Conservation (phyloP, 1,140 invertebrate species). For the Galleria mellonella region DNA sequence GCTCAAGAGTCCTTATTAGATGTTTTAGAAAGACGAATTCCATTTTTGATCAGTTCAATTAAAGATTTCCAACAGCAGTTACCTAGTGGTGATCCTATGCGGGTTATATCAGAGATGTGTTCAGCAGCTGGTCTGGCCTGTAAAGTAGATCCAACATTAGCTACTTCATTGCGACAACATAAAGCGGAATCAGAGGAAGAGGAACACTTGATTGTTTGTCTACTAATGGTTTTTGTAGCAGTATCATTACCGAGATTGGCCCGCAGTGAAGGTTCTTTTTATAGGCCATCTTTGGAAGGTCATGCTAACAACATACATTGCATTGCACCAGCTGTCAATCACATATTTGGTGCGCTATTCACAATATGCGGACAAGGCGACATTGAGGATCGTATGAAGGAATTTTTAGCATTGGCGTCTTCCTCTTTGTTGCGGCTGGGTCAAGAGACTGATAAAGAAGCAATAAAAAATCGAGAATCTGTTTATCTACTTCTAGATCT, state of each 20-base stretch:
- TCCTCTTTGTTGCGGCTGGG: slow-evolving; percentile 95
- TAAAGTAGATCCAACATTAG: slow-evolving; percentile 96
- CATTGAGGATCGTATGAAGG: slow-evolving; percentile 98
- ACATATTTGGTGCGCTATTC: slow-evolving; percentile 97
- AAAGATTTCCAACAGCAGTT: slow-evolving; percentile 95
- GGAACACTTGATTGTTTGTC: slow-evolving; percentile 95
- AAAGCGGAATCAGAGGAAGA: slow-evolving; percentile 90
- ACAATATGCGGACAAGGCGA: slow-evolving; percentile 96
- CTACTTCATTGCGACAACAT: slow-evolving; percentile 89
- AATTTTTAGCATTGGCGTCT: slow-evolving; percentile 97
- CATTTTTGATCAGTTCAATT: slow-evolving; percentile 97
- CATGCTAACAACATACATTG: slow-evolving; percentile 99
- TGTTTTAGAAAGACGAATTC: slow-evolving; percentile 95
- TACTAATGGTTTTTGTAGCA: slow-evolving; percentile 99
- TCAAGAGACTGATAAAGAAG: slow-evolving; percentile 96
- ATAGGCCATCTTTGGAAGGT: slow-evolving; percentile 93
- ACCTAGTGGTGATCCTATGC: slow-evolving; percentile 92
- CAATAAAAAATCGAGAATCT: slow-evolving; percentile 94
- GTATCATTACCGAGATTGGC: slow-evolving; percentile 98
- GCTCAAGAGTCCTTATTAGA: slow-evolving; percentile 95
- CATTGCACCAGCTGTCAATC: slow-evolving; percentile 96
- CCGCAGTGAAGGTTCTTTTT: slow-evolving; percentile 90
- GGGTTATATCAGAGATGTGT: slow-evolving; percentile 97
- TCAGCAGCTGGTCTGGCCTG: slow-evolving; percentile 94
- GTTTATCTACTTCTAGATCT: slow-evolving; percentile 96